Evolutionary conservation across 2,113 vertebrate species (phyloP).

Genomic region (Nipponia nippon): DNA sequence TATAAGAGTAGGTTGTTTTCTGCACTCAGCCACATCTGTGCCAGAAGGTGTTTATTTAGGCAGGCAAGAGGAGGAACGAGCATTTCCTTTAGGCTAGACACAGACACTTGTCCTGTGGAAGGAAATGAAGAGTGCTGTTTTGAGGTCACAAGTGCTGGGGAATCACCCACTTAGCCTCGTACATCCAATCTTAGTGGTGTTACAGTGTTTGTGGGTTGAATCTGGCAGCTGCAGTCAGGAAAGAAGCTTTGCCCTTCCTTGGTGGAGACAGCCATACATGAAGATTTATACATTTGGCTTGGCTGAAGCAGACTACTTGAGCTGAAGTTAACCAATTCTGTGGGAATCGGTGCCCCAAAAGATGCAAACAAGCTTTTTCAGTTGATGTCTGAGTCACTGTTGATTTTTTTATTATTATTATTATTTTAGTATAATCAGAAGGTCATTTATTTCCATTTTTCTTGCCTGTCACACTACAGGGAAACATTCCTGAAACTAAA

Average conservation of each 20-base stretch:
- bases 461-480: neutral
- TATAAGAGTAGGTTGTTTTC: neutral
- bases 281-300: neutral
- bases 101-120: neutral
- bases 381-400: neutral
- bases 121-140: neutral
- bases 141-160: neutral
- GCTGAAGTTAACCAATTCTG: neutral
- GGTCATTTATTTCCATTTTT: neutral
- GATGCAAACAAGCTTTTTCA: neutral
- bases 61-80: neutral
- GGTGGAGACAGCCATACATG: accelerated
- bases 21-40: neutral
- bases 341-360: neutral
- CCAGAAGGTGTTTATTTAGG: neutral
- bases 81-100: neutral
- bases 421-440: neutral
- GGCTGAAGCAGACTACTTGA: neutral
- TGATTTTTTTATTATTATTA: neutral
- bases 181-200: neutral
- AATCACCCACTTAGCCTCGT: neutral
- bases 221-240: neutral
- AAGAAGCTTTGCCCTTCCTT: neutral
- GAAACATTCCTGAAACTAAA: neutral
- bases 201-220: neutral